Conservation (phyloP, 2,888 invertebrate genomes). For the Cataglyphis altisquamis region DNA sequence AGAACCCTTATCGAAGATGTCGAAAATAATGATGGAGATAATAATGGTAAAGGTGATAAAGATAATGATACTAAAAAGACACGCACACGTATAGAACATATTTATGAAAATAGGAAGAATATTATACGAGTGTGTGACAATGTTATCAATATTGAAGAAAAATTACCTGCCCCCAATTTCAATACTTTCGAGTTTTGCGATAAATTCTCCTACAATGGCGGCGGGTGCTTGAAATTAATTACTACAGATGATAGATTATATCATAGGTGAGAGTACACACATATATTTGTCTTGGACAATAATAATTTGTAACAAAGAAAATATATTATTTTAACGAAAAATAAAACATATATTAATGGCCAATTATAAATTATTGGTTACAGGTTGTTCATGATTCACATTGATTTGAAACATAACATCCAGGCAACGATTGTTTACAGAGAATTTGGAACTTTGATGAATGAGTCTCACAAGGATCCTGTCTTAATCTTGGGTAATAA, state of each 20-base stretch:
- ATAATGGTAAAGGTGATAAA: slow-evolving; percentile 19
- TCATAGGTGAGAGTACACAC: slow-evolving; percentile 78
- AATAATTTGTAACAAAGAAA: slow-evolving; percentile 1
- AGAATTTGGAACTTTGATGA: slow-evolving; percentile 38
- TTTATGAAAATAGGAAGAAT: slow-evolving; percentile 79
- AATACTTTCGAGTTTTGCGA: slow-evolving; percentile 80
- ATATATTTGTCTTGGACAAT: not conserved
- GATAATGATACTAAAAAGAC: slow-evolving; percentile 39
- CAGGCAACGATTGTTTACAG: slow-evolving; percentile 79
- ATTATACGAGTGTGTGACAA: slow-evolving; percentile 65
- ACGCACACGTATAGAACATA: slow-evolving; percentile 62
- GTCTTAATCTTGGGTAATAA: slow-evolving; percentile 77
- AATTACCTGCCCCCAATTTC: slow-evolving; percentile 44
- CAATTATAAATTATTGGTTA: slow-evolving; percentile 29
- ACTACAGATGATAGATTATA: slow-evolving; percentile 75
- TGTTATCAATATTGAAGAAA: slow-evolving; percentile 53
- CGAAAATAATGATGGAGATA: not conserved
- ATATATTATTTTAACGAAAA: not conserved
- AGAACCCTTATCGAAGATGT: slow-evolving; percentile 38
- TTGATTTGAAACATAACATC: slow-evolving; percentile 78
- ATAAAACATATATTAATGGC: not conserved
- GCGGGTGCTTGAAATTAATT: slow-evolving; percentile 81
- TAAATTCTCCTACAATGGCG: slow-evolving; percentile 81
- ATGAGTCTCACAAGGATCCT: slow-evolving; percentile 46
- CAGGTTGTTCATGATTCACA: slow-evolving; percentile 81